These are phyloP conservation scores for Cephalopachus bancanus DNA, from an alignment of 2,797 vertebrate species.

Conservation along the genomic window DNA sequence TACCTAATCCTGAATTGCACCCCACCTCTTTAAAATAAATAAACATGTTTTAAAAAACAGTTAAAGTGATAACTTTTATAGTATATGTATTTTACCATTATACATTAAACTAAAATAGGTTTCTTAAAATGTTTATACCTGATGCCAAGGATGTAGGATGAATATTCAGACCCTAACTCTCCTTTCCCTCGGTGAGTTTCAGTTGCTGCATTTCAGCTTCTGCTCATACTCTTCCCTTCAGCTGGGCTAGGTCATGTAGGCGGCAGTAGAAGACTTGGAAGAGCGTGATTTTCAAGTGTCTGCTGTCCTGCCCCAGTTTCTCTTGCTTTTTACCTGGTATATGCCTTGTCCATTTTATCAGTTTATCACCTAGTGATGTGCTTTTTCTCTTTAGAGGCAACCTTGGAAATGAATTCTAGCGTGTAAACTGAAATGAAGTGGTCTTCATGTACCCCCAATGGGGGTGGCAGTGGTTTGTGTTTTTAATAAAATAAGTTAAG, in stretches of 20 bases:
- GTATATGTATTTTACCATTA: neutral
- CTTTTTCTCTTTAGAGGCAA: neutral
- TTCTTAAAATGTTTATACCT: neutral
- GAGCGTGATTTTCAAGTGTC: neutral
- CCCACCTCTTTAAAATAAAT: no score
- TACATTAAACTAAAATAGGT: neutral
- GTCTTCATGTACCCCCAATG: neutral
- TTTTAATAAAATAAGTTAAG: slow-evolving; percentile 69
- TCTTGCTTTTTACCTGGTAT: neutral
- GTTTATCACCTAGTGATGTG: neutral
- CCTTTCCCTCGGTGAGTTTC: neutral
- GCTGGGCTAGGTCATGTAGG: neutral
- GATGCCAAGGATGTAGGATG: neutral
- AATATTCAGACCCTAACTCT: neutral
- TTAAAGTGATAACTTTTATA: neutral
- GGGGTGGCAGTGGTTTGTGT: neutral
- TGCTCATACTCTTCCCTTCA: neutral
- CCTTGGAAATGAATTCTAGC: slow-evolving; percentile 6
- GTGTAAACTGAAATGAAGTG: neutral
- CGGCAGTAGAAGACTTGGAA: neutral
- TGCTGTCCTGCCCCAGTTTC: no score
- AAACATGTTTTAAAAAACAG: no score
- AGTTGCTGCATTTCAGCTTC: neutral
- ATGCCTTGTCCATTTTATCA: neutral
- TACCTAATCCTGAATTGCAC: no score